Conservation (phyloP, 2,888 invertebrate species). For the Elmis aenea region DNA sequence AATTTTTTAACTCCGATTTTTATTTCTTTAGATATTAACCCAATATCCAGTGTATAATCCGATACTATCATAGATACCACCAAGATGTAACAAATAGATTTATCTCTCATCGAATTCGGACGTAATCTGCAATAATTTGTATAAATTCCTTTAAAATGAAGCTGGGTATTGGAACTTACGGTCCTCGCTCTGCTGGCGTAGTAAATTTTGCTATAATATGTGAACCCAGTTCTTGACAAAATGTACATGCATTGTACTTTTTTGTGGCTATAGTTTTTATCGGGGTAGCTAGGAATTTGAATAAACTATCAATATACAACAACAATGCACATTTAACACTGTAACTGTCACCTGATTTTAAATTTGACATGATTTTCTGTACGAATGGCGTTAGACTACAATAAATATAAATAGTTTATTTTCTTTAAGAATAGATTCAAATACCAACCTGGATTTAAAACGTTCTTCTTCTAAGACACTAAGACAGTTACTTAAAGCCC, state of each 20-base stretch:
- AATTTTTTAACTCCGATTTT: slow-evolving; percentile 38
- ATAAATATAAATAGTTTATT: no score
- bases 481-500: slow-evolving; percentile 6
- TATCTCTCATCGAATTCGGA: slow-evolving; percentile 41
- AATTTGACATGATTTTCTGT: no score
- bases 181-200: slow-evolving; percentile 27
- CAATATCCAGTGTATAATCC: slow-evolving; percentile 36
- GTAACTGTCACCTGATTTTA: slow-evolving; percentile 2
- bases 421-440: no score
- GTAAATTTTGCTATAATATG: slow-evolving; percentile 38
- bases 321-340: slow-evolving; percentile 31
- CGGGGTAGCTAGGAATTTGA: slow-evolving; percentile 32
- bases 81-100: slow-evolving; percentile 39
- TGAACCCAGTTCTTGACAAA: slow-evolving; percentile 32
- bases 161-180: slow-evolving; percentile 6
- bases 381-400: no score
- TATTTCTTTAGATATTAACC: slow-evolving; percentile 32
- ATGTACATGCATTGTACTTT: slow-evolving; percentile 33
- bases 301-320: slow-evolving; percentile 38
- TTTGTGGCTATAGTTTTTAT: slow-evolving; percentile 30
- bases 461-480: slow-evolving; percentile 11
- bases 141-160: slow-evolving; percentile 1
- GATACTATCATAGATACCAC: slow-evolving; percentile 36
- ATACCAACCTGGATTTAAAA: slow-evolving; percentile 9
- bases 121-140: slow-evolving; percentile 31